Evolutionary conservation across 2,797 vertebrate genomes (phyloP), one percentile per base, ranked within the genome.

Genomic region (Decapterus maruadsi): DNA sequence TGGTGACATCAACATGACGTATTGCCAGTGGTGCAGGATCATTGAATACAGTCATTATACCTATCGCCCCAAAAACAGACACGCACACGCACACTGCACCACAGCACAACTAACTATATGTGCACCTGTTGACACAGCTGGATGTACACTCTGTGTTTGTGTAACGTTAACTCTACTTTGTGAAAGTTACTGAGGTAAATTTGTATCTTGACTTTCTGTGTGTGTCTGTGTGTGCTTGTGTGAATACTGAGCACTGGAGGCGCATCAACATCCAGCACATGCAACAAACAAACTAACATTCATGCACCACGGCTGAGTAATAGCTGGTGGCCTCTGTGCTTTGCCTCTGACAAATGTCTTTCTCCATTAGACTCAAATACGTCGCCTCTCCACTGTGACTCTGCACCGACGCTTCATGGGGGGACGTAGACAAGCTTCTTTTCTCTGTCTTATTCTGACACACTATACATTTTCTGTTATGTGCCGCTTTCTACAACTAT

Each of bases 51-150:
- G 80, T 90, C 85, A 85, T 92, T 90, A 90, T 20, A 84, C 58
- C 40, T 36, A 42, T 77, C 40, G n/a, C 34, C 67, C 38, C 43
- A 19, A 83, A 87, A 87, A 80, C 67, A 81, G 43, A 80, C 62
- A 4, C 50, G 42, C 65, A 75, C 74, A 80, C 68, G 81, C 75
- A 67, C 73, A 76, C 67, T 78, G 81, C n/a, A 63, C 56, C 53
- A 12, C 19, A 57, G 45, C 36, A 59, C 71, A 63, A 40, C 69
- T 78, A 70, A 81, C 82, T 90, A 68, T 84, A 75, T 70, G 85
- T 78, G 78, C 83, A 90, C 86, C 85, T 91, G 89, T 90, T 90
- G 88, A 91, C 88, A 89, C 88, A 91, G 89, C 87, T 91, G 88
- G 76, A 73, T 9, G 29, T 14, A 50, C 67, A 65, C 51, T 14